A percentile compares a stretch with the other conserved stretches of the same genome.
Evolutionary conservation across 2,888 invertebrate species (phyloP).

Genomic region (Galerucella nymphaeae): DNA sequence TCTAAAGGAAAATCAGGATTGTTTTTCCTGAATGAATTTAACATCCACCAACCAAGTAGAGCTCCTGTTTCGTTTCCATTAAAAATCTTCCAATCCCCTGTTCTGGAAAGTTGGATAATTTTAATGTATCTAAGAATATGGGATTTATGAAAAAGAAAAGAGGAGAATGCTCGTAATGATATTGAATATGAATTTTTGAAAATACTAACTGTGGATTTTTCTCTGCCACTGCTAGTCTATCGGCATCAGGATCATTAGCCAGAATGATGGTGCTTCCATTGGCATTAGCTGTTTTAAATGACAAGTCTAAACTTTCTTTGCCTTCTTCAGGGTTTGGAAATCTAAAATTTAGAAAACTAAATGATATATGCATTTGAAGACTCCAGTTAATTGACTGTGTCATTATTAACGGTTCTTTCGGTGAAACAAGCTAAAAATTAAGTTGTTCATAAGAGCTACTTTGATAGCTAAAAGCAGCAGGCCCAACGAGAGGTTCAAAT

Average conservation of each 20-base stretch:
- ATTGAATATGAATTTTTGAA: neutral
- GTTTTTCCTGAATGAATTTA: conserved; percentile 70
- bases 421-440: no score
- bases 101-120: conserved; percentile 56
- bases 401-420: no score
- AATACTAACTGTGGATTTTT: conserved; percentile 71
- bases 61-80: conserved; percentile 96
- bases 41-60: conserved; percentile 93
- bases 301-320: conserved; percentile 73
- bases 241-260: conserved; percentile 99
- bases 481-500: no score
- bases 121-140: no score
- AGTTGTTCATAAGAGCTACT: no score
- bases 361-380: neutral
- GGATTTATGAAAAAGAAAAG: no score
- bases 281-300: conserved; percentile 78
- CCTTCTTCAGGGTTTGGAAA: conserved; percentile 99
- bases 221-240: conserved; percentile 93
- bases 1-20: conserved; percentile 65
- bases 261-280: conserved; percentile 80
- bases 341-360: conserved; percentile 50
- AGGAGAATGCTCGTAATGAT: conserved; percentile 1
- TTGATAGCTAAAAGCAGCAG: no score
- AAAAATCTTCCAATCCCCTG: conserved; percentile 87
- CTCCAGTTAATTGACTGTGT: no score